These are phyloP conservation scores for Merluccius polli DNA, from an alignment of 2,797 vertebrate species.

Conservation along the genomic window DNA sequence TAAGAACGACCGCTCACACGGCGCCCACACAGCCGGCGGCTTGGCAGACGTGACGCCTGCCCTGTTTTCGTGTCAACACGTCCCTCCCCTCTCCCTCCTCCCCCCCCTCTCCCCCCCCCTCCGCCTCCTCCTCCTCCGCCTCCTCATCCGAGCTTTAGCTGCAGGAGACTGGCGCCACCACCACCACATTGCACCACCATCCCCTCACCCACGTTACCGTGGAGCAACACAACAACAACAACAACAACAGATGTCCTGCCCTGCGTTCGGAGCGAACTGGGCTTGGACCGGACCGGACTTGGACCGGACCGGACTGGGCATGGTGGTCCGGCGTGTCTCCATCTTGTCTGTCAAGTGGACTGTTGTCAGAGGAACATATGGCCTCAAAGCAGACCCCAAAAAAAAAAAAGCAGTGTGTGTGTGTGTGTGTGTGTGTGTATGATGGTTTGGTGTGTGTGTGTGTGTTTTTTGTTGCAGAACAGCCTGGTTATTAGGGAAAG, in stretches of 20 bases:
- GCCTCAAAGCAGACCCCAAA: constrained; percentile 13
- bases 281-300: too few species aligned
- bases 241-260: background rate
- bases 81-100: background rate
- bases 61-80: constrained; percentile 35
- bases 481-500: constrained; percentile 64
- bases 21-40: constrained; percentile 63
- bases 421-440: constrained; percentile 11
- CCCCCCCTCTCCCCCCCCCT: background rate
- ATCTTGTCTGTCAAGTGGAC: constrained; percentile 24
- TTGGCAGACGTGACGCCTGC: constrained; percentile 46
- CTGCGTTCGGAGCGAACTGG: background rate
- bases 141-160: constrained; percentile 36
- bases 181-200: constrained; percentile 20
- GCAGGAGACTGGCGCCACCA: constrained; percentile 53
- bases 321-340: background rate
- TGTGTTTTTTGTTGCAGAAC: constrained; percentile 38
- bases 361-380: constrained; percentile 40
- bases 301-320: too few species aligned
- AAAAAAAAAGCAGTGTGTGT: constrained; percentile 12
- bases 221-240: background rate
- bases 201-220: background rate
- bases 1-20: constrained; percentile 61
- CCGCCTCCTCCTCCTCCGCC: background rate
- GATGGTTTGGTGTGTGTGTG: constrained; percentile 3